A percentile compares a stretch with the other conserved stretches of the same genome.
Conservation (phyloP, 1,140 invertebrate species). For the Dryas iulia region DNA sequence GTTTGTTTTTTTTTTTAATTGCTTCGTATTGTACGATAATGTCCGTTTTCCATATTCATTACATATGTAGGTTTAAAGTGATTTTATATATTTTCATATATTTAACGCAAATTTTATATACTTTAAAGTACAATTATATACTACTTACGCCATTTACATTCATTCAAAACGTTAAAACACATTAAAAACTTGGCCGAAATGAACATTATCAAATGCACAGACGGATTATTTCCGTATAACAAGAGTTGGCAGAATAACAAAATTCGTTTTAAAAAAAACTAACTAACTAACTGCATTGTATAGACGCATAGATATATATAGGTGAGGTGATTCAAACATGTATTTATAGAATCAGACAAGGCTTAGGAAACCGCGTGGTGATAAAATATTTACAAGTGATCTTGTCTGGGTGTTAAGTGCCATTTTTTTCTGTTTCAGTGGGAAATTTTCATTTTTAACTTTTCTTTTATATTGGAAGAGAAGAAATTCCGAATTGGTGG, state of each 20-base stretch:
- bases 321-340: slow-evolving; percentile 26
- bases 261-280: slow-evolving; percentile 25
- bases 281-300: slow-evolving; percentile 33
- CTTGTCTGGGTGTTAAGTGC: background rate
- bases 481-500: too few species aligned
- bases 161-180: too few species aligned
- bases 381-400: slow-evolving; percentile 19
- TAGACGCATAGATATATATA: slow-evolving; percentile 20
- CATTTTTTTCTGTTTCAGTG: background rate
- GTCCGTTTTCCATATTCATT: too few species aligned
- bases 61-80: too few species aligned
- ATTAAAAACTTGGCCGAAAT: too few species aligned
- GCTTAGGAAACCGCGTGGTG: slow-evolving; percentile 15
- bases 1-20: too few species aligned
- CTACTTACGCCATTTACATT: too few species aligned
- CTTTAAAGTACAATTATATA: too few species aligned
- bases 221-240: background rate
- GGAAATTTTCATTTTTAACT: background rate
- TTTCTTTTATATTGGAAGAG: too few species aligned
- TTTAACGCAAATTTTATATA: too few species aligned
- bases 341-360: slow-evolving; percentile 34
- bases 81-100: too few species aligned
- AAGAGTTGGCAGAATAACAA: slow-evolving; percentile 36
- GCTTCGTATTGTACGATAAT: too few species aligned
- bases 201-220: background rate